Evolutionary conservation across 2,888 invertebrate genomes (phyloP), one percentile per base, ranked within the genome.

Genomic region (Physocephala rufipes): DNA sequence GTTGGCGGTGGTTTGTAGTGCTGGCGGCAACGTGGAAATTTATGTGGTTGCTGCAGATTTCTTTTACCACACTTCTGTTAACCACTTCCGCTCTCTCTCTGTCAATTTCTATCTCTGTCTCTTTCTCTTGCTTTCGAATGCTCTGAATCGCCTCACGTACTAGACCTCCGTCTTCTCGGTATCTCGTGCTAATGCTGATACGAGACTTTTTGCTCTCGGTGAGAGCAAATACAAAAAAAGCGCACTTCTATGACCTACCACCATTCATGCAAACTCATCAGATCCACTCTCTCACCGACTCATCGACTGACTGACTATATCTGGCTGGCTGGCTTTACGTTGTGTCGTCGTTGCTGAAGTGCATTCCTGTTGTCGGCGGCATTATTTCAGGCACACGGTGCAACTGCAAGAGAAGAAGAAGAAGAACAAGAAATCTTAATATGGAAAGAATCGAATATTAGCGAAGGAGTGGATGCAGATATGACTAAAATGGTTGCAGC

Each of bases 31-130:
- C 21, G 66, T 28, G 66, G 28, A 67, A 67, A 67, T 67, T 67
- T 67, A 67, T 67, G 67, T 58, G 67, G 66, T 30, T 30, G 66
- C 53, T 7, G 64, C 47, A 12, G 53, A 28, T 30, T 65, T 30
- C 36, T 1, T 58, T 24, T 58, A 3, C 26, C 15, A 19, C 13
- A 55, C 24, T 15, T 24, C 58, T n/a, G 21, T 13, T 12, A n/a
- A 13, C 55, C 55, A 26, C 24, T 58, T 3, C 26, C 28, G 15
- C 24, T 28, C 28, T 9, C n/a, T n/a, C n/a, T n/a, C n/a, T n/a
- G n/a, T n/a, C n/a, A n/a, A n/a, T n/a, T n/a, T n/a, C n/a, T n/a
- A n/a, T n/a, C n/a, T n/a, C n/a, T n/a, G n/a, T n/a, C n/a, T n/a
- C n/a, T 21, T 26, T 59, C 24, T 24, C 59, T 7, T 28, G 58